Evolutionary conservation across 2,888 invertebrate genomes (phyloP).

Genomic region (Athalia cordata): DNA sequence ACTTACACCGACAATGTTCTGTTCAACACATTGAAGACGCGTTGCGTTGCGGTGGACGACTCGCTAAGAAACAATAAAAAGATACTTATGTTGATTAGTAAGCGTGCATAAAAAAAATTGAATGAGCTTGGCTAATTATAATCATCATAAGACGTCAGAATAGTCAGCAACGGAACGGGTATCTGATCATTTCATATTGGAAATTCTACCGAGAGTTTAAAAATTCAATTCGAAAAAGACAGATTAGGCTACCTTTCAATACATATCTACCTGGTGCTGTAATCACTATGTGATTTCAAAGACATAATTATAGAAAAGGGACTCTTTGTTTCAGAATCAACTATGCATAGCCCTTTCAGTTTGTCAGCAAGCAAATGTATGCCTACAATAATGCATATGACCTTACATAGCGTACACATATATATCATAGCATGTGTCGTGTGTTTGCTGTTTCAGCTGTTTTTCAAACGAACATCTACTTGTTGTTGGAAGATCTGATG

Average conservation of each 20-base stretch:
- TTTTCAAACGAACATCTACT: background rate
- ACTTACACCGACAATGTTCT: conserved; percentile 63
- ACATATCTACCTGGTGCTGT: too few relatives aligned
- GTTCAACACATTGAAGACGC: conserved; percentile 63
- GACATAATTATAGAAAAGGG: too few relatives aligned
- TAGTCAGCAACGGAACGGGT: background rate
- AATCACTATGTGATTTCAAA: too few relatives aligned
- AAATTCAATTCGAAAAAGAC: too few relatives aligned
- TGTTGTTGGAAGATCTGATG: background rate
- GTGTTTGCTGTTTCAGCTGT: conserved; percentile 3
- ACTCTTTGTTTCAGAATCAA: background rate
- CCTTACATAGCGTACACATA: background rate
- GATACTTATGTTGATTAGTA: conserved; percentile 39
- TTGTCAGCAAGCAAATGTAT: background rate
- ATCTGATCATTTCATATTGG: too few relatives aligned
- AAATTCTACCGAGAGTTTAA: background rate
- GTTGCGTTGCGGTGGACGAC: conserved; percentile 68
- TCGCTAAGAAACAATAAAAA: conserved; percentile 67
- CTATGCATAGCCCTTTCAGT: too few relatives aligned
- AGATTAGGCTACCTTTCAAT: too few relatives aligned
- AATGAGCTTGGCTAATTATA: background rate
- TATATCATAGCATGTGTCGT: background rate
- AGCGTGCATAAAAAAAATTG: conserved; percentile 8
- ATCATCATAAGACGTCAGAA: conserved; percentile 5
- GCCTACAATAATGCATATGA: conserved; percentile 1